Evolutionary conservation across 2,888 invertebrate species (phyloP), one percentile per base, ranked within the genome.

Genomic region (Ichneumoninae sp.): DNA sequence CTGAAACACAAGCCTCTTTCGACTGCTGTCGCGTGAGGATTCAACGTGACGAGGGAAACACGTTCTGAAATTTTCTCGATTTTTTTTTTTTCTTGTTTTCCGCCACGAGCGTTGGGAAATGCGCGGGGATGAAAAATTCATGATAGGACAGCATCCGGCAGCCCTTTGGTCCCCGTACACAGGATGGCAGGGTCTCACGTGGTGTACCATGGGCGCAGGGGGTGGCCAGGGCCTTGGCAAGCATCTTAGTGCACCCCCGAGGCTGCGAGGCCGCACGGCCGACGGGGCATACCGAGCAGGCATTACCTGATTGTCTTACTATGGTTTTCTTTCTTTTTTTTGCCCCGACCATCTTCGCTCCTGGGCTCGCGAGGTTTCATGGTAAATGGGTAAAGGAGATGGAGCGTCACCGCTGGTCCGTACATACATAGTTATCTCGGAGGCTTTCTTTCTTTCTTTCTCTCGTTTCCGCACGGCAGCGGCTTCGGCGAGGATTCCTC

Each of bases 221-320:
- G 60, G 47, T 26, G 40, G 65, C 40, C 50, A 60, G 65, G 77
- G 82, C 85, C 77, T 85, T 81, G 74, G 74, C 80, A 76, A 86
- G 85, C 83, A 87, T 85, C 90, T 90, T 93, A 93, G 87, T 90
- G 90, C 90, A 92, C 93, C 92, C 92, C 83, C 88, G 93, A 92
- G 93, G 92, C 88, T 87, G 79, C 71, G 69, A 33, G 76, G 79
- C 88, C 87, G 83, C 88, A 85, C 87, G 80, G 74, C 88, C 88
- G 88, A 88, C 87, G 88, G 84, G 87, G 93, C 92, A 93, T 93
- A 93, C 93, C 91, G 93, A 93, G 89, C 91, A 93, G 93, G 92
- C 93, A 93, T 93, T 93, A 93, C 93, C 91, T 92, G 93, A 93
- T 93, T 93, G 93, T 93, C 92, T 91, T 86, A 83, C 83, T 83